Evolutionary conservation across 1,140 invertebrate species (phyloP).

Genomic region (Bombus confusus): DNA sequence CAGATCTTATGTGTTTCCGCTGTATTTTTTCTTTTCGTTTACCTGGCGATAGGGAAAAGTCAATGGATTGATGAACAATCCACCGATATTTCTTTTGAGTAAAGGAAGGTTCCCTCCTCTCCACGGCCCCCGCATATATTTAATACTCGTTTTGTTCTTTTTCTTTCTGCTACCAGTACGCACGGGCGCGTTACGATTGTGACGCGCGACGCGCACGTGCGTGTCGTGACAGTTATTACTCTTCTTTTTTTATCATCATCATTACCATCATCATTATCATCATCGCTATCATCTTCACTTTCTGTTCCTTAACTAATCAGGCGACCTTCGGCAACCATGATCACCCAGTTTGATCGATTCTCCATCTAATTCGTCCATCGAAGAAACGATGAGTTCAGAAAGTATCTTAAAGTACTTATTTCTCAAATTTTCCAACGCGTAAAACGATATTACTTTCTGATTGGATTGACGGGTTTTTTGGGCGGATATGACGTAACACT

Average conservation of each 20-base stretch:
- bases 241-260: slow-evolving; percentile 34
- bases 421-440: slow-evolving; percentile 15
- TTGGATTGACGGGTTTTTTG: slow-evolving; percentile 37
- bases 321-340: slow-evolving; percentile 65
- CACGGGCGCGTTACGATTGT: slow-evolving; percentile 53
- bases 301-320: slow-evolving; percentile 66
- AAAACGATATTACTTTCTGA: slow-evolving; percentile 18
- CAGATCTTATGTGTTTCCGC: slow-evolving; percentile 39
- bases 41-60: slow-evolving; percentile 46
- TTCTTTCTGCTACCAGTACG: slow-evolving; percentile 59
- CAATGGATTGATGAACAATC: slow-evolving; percentile 13
- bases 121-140: slow-evolving; percentile 82
- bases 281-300: slow-evolving; percentile 39
- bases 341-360: slow-evolving; percentile 33
- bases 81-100: slow-evolving; percentile 45
- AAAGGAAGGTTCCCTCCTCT: slow-evolving; percentile 81
- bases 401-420: slow-evolving; percentile 37
- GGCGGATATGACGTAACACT: slow-evolving; percentile 44
- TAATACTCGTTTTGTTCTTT: slow-evolving; percentile 77
- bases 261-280: slow-evolving; percentile 31
- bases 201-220: slow-evolving; percentile 62
- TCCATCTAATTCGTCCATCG: slow-evolving; percentile 14
- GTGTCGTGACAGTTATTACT: slow-evolving; percentile 70
- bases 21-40: slow-evolving; percentile 34
- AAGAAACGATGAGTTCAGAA: slow-evolving; percentile 31